Base-by-base conservation (phyloP, 2,797 vertebrate species). In the Epinephelus coioides region DNA sequence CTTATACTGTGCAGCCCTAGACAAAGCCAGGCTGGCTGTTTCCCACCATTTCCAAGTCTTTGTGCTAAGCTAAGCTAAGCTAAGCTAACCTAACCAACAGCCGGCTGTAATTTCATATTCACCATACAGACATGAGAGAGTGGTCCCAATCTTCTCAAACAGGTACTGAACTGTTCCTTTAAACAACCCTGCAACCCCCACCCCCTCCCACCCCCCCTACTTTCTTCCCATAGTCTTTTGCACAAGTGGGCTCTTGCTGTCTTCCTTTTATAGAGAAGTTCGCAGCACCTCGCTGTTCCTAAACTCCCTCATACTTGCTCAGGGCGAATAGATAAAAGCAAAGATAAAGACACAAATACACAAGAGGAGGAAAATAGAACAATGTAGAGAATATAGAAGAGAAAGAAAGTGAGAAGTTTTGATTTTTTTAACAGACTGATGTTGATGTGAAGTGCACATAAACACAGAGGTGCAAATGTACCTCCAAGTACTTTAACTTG, bases 201-300 rank as follows among this genome's bases (percentile, higher is more conserved):
- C 27, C 27, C n/a, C 60, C 66, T 25, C 15, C 27, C 27, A 6
- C 27, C 27, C n/a, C 60, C 14, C 13, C 44, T 17, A 25, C 15
- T 57, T 47, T 63, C 38, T 76, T 53, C 71, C n/a, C 69, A 66
- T 25, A 40, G 54, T 60, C 62, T 19, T 69, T 59, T 17, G 40
- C 73, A 62, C 54, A 82, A 59, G 53, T 63, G 19, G 25, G n/a
- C 75, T 69, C 51, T 25, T 64, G 65, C 79, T 69, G 62, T 66
- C 77, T 90, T 88, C 92, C 89, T 91, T 93, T 92, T 92, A 93
- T 91, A 93, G 91, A 63, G 88, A 82, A 78, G 76, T 86, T 84
- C 38, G 54, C 73, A 82, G 78, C 30, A 3, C 70, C 23, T 54
- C 19, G 1, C 56, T 50, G 49, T 62, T 85, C 73, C 78, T 65